These are phyloP conservation scores for Mesoclemmys tuberculata DNA, from an alignment of 2,113 vertebrate genomes.

Conservation along the genomic window DNA sequence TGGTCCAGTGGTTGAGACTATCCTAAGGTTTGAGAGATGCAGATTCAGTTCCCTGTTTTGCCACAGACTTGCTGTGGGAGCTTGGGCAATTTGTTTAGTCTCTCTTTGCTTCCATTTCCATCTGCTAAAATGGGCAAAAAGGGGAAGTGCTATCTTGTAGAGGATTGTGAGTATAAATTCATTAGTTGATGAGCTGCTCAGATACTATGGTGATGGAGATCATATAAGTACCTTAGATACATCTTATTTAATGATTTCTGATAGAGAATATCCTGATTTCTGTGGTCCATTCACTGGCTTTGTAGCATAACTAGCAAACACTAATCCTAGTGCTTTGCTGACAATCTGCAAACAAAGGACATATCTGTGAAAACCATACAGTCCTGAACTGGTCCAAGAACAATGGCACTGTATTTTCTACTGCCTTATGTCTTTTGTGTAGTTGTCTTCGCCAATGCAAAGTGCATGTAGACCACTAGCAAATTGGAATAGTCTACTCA, in stretches of 20 bases:
- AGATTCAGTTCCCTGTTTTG: too few species aligned
- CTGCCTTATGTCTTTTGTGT: background rate
- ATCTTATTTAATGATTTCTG: background rate
- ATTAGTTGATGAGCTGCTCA: too few species aligned
- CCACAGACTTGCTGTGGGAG: too few species aligned
- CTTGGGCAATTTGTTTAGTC: too few species aligned
- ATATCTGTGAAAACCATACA: background rate
- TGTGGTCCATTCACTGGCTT: background rate
- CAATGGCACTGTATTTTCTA: background rate
- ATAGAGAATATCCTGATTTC: background rate
- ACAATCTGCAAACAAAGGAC: background rate
- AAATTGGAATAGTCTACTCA: background rate
- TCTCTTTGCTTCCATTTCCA: too few species aligned
- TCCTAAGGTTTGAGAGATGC: too few species aligned
- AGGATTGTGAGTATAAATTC: too few species aligned
- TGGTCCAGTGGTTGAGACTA: too few species aligned
- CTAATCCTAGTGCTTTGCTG: background rate
- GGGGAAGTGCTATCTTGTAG: too few species aligned
- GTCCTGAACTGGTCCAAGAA: background rate
- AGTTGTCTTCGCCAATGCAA: background rate
- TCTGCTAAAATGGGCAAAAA: too few species aligned
- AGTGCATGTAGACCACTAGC: rapidly evolving
- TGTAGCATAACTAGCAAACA: background rate
- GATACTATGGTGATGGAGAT: too few species aligned
- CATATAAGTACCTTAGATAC: too few species aligned